A percentile compares a stretch with the other conserved stretches of the same genome.
phyloP scores from a whole-genome alignment of 2,113 vertebrate species.

The Gallinago media region DNA sequence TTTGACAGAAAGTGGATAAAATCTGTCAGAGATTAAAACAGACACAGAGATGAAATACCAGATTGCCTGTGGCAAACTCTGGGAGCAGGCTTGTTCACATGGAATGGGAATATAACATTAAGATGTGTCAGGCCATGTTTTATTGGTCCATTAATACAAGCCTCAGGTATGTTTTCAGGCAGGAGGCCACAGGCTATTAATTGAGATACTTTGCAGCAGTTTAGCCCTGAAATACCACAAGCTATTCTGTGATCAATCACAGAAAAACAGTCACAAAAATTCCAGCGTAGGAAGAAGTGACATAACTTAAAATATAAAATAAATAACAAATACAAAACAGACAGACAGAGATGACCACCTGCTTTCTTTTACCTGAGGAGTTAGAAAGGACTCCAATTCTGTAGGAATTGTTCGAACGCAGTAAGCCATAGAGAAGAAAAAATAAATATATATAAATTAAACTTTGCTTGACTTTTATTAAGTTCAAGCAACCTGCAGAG shows the following conservation, averaged over 20 bases:
- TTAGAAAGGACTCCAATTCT: neutral
- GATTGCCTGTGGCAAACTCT: slow-evolving; percentile 56
- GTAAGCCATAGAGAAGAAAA: neutral
- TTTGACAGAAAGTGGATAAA: slow-evolving; percentile 53
- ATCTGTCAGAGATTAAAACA: slow-evolving; percentile 55
- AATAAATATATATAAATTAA: neutral
- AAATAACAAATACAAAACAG: neutral
- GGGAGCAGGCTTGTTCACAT: slow-evolving; percentile 38
- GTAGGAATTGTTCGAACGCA: neutral
- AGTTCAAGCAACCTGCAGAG: neutral
- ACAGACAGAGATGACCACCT: neutral
- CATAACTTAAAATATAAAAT: neutral
- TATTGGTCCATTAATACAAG: slow-evolving; percentile 58
- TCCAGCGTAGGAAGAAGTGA: neutral
- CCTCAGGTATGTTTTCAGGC: slow-evolving; percentile 55
- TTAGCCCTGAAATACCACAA: slow-evolving; percentile 38
- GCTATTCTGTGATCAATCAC: slow-evolving; percentile 26
- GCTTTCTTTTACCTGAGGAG: neutral
- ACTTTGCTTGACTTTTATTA: neutral
- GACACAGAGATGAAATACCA: slow-evolving; percentile 49
- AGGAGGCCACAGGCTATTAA: slow-evolving; percentile 54
- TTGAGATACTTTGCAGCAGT: slow-evolving; percentile 40
- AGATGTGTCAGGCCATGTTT: slow-evolving; percentile 50
- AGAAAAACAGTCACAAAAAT: neutral
- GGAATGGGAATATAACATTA: slow-evolving; percentile 44